Evolutionary conservation across 2,113 vertebrate genomes (phyloP), one percentile per base, ranked within the genome.

Genomic region (Ceuthmochares aereus): DNA sequence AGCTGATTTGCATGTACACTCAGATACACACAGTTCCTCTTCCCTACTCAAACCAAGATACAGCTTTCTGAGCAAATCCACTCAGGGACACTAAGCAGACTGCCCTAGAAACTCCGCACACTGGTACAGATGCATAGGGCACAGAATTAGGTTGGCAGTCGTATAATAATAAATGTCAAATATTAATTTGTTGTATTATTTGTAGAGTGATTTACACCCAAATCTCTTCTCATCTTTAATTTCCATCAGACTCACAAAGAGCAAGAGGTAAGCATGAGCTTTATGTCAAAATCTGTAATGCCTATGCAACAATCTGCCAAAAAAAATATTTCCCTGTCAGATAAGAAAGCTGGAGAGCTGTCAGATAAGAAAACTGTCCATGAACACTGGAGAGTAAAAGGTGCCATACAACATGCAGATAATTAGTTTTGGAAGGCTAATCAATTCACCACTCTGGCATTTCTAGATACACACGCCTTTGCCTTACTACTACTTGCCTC

Each of bases 401-500:
- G 51, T 94, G 81, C 68, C 76, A 87, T 54, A 95, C 32, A 68
- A 45, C 64, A 54, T 2, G 54, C 47, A 79, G 58, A 81, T 96
- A 87, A 91, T 91, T 82, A 95, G 66, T 72, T 93, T 59, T 82
- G 91, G 85, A 92, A 93, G 95, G 68, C 59, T 79, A 90, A 93
- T 85, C 80, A 83, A 85, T 73, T 94, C 87, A 63, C 88, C 12
- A 27, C 42, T 87, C 66, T 76, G 68, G 62, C 63, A 55, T 92
- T 78, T 84, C 42, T 68, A 0, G 70, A 43, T 43, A 37, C 9
- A 21, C 5, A 7, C 63, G 88, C 59, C 40, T 96, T 64, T 59
- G 69, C 29, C 36, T 68, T 68, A 55, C 29, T 20, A 56, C 63
- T 51, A 5, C n/a, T 43, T 68, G 27, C 34, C 75, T 90, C 76